Evolutionary conservation across 2,888 invertebrate species (phyloP), one percentile per base, ranked within the genome.

Genomic region (Lordiphosa fenestrarum): DNA sequence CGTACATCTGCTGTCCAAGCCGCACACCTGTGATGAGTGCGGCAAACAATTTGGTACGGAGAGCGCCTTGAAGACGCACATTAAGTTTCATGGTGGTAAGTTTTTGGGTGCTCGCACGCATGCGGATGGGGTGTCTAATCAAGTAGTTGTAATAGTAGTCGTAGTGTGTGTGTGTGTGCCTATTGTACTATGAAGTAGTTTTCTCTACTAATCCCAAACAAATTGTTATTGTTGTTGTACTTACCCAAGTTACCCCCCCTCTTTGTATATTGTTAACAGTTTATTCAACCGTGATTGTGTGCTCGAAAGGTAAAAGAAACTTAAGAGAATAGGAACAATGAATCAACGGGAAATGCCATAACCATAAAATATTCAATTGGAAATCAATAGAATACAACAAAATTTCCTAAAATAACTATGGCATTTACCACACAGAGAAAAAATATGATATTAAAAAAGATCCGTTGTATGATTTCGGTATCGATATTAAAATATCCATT

Each of bases 41-140:
- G 88, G 86, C 70, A 88, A 86, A 65, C 86, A 87, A 70, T 87
- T 87, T 69, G 88, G 84, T 58, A 88, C 87, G 56, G 87, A 88
- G 69, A 86, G 85, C 63, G 87, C 88, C 46, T 64, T 87, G 53
- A 86, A 88, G 73, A 85, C 87, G 53, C 87, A 87, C 71, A 71
- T 77, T 53, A 86, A 80, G 63, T 86, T 85, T 64, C 88, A 86
- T 53, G 82, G 75, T 73, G 88, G 87, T 87, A 83, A 73, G 88
- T 70, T 57, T 64, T 64, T 39, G 60, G 65, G 60, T 56, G 53
- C 44, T 50, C 66, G 68, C 71, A 64, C 66, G 63, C 63, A 70
- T 60, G 69, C 39, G 73, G 66, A 65, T 65, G 77, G 67, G 64
- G 74, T 66, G 46, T 56, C 58, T 68, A 68, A 38, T 36, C 47